Percentiles rank a stretch among this genome's conserved stretches.
These are phyloP conservation scores for Paracentrotus lividus DNA, from an alignment of 53 echinoderm and acorn worm species.

Conservation along the genomic window DNA sequence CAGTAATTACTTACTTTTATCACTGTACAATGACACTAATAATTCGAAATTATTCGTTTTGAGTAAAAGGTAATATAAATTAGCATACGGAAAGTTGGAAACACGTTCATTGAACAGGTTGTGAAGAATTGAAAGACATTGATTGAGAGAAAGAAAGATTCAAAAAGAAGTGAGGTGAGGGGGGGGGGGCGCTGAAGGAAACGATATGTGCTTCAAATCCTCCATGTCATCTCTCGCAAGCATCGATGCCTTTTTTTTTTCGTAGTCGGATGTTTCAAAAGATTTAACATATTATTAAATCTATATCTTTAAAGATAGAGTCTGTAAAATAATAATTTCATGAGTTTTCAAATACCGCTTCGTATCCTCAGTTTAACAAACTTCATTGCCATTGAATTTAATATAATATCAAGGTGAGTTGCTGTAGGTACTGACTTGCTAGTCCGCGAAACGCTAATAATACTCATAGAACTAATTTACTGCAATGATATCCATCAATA, in stretches of 20 bases:
- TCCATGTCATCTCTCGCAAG: not conserved
- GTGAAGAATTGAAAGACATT: not conserved
- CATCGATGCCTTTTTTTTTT: not conserved
- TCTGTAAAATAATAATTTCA: not conserved
- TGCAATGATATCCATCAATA: constrained; percentile 10
- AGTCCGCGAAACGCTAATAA: constrained; percentile 3
- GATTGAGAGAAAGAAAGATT: not conserved
- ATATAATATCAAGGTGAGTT: not conserved
- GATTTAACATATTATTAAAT: too few relatives aligned
- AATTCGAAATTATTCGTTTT: not conserved
- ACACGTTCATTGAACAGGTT: too few relatives aligned
- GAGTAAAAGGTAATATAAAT: not conserved
- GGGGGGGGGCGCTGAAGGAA: not conserved
- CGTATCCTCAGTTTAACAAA: not conserved
- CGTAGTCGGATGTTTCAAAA: too few relatives aligned
- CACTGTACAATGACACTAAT: not conserved
- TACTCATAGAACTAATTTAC: constrained; percentile 29
- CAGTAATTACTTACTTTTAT: not conserved
- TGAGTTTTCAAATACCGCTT: not conserved
- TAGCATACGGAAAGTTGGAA: too few relatives aligned
- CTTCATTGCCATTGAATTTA: not conserved
- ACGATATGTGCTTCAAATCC: not conserved
- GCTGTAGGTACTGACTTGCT: not conserved
- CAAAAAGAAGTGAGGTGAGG: not conserved
- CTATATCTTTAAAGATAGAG: not conserved